A percentile compares a stretch with the other conserved stretches of the same genome.
Evolutionary conservation across 2,113 vertebrate species (phyloP).

Genomic region (Sphaerodactylus townsendi): DNA sequence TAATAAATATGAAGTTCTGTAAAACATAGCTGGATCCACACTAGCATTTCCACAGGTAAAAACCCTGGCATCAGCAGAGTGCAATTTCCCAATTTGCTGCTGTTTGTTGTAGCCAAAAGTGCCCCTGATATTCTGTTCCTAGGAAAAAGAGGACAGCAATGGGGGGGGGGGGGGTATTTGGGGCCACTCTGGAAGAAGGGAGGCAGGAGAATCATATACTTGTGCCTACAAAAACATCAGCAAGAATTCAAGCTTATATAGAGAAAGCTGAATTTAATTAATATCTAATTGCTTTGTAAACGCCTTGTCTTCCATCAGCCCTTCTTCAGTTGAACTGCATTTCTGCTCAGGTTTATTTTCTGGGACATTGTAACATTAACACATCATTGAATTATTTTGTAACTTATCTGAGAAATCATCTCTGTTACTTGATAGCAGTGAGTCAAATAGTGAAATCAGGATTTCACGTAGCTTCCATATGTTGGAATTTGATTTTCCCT

Average conservation of each 20-base stretch:
- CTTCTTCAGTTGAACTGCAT: background rate
- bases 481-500: background rate
- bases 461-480: conserved; percentile 8
- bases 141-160: too few relatives aligned
- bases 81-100: too few relatives aligned
- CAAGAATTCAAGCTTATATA: background rate
- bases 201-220: too few relatives aligned
- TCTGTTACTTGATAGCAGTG: conserved; percentile 12
- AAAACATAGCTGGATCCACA: background rate
- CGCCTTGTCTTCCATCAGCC: background rate
- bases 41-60: too few relatives aligned
- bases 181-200: too few relatives aligned
- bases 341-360: background rate
- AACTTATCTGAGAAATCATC: background rate
- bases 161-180: too few relatives aligned
- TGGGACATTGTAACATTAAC: background rate
- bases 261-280: background rate
- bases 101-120: too few relatives aligned
- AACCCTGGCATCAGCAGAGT: too few relatives aligned
- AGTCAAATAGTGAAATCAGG: conserved; percentile 21
- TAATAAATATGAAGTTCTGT: background rate
- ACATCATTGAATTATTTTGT: background rate
- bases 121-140: too few relatives aligned
- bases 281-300: background rate
- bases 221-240: too few relatives aligned